Evolutionary conservation across 2,113 vertebrate genomes (phyloP), one percentile per base, ranked within the genome.

Genomic region (Leptobrachium leishanense): DNA sequence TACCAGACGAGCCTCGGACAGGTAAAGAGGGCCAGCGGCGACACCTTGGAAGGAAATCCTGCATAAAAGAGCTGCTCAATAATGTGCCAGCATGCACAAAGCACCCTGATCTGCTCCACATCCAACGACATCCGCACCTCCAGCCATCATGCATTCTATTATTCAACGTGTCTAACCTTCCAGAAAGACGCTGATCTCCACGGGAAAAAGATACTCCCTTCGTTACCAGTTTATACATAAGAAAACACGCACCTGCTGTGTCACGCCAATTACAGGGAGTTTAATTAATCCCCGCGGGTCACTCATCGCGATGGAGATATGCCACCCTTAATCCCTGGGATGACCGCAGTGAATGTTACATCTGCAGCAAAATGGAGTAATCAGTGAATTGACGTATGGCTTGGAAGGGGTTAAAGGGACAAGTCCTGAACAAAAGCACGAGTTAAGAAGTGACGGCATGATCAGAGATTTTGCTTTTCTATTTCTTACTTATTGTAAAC

Each of bases 231-330:
- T 59, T 59, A 2, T 4, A 31, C 53, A 50, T 2, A 53, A 50
- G 20, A 65, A 59, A 50, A 50, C 46, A 31, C 50, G 2, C 74
- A 76, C 74, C 74, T 76, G 74, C 66, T 54, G 43, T 67, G 41
- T 66, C 54, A 46, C 43, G 42, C 15, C 53, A 77, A 66, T 31
- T 54, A n/a, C 20, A 64, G 57, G n/a, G 20, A 15, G 42, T 4
- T 59, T 77, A 77, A 69, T 59, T 12, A 77, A 46, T 44, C 10
- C 75, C 66, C 66, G 2, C 1, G 75, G 15, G 66, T 15, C 2
- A 43, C 43, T 20, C 13, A 20, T n/a, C 2, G 2, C 55, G 39
- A 15, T 8, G 73, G 8, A 43, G 64, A 76, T 59, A 43, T 40
- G 65, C 11, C 39, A 12, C 44, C 41, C 15, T 68, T 69, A 43